Percentiles rank a stretch among this genome's conserved stretches.
Conservation (phyloP, 2,113 vertebrate genomes). For the Varanus komodoensis region DNA sequence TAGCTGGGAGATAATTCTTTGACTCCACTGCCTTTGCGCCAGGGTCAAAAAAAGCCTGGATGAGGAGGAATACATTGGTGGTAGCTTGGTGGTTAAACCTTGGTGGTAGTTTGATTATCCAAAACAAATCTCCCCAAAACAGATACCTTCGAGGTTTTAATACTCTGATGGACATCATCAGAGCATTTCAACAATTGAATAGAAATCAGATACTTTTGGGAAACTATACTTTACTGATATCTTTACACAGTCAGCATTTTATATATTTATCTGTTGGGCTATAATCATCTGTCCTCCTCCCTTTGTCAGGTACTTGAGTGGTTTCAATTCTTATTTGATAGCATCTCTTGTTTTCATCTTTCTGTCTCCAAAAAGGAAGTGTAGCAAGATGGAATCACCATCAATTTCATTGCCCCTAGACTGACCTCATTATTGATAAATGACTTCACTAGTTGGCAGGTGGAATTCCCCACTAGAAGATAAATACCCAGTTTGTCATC, state of each 20-base stretch:
- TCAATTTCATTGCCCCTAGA: constrained; percentile 19
- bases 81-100: not conserved
- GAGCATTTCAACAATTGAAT: constrained; percentile 7
- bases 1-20: too few species aligned
- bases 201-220: not conserved
- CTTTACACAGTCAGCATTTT: not conserved
- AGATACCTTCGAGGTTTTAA: not conserved
- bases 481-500: not conserved
- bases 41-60: too few species aligned
- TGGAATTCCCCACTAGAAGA: constrained; percentile 7
- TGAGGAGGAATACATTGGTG: too few species aligned
- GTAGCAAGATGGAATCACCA: constrained; percentile 25
- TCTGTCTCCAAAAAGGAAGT: constrained; percentile 9
- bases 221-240: not conserved
- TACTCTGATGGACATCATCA: not conserved
- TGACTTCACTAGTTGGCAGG: not conserved
- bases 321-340: fast-evolving
- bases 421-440: not conserved
- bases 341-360: constrained; percentile 12
- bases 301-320: not conserved
- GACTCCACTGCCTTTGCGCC: too few species aligned
- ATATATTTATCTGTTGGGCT: not conserved
- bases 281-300: not conserved
- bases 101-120: not conserved
- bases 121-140: not conserved